Evolutionary conservation across 2,113 vertebrate species (phyloP).

Genomic region (Cyprinodon tularosa): DNA sequence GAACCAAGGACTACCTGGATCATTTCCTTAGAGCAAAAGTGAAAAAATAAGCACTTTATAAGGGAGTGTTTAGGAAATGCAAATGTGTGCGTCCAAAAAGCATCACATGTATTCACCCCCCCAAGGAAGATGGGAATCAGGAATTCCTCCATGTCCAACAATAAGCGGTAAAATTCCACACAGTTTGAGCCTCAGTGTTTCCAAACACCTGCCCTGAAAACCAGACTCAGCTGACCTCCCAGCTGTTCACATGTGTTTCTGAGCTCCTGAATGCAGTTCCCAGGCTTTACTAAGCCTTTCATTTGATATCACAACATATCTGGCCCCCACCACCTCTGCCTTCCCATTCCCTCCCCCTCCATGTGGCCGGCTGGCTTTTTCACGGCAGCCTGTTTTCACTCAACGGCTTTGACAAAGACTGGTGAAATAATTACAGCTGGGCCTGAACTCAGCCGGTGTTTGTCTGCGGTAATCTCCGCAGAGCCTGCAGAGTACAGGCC

Average conservation of each 20-base stretch:
- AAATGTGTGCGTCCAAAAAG: background rate
- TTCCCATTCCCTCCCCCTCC: constrained; percentile 1
- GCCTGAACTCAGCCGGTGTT: constrained; percentile 60
- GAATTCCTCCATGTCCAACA: constrained; percentile 8
- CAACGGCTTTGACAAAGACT: constrained; percentile 74
- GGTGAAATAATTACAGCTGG: constrained; percentile 78
- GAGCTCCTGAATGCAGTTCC: constrained; percentile 69
- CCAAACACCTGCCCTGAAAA: constrained; percentile 57
- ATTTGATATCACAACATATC: constrained; percentile 78
- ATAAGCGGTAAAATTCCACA: background rate
- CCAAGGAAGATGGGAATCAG: background rate
- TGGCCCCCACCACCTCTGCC: constrained; percentile 13
- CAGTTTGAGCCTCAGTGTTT: constrained; percentile 14
- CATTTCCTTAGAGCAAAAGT: background rate
- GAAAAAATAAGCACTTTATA: background rate
- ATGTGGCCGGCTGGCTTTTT: constrained; percentile 62
- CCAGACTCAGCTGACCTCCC: constrained; percentile 27
- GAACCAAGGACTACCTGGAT: constrained; percentile 59
- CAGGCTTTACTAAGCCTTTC: constrained; percentile 72
- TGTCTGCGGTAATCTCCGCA: constrained; percentile 66
- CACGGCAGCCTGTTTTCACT: constrained; percentile 74
- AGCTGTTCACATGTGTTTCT: constrained; percentile 54
- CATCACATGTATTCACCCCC: background rate
- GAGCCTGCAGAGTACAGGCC: constrained; percentile 47
- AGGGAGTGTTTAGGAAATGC: background rate